Base-by-base conservation (phyloP, 2,113 vertebrate genomes). In the Synchiropus splendidus region DNA sequence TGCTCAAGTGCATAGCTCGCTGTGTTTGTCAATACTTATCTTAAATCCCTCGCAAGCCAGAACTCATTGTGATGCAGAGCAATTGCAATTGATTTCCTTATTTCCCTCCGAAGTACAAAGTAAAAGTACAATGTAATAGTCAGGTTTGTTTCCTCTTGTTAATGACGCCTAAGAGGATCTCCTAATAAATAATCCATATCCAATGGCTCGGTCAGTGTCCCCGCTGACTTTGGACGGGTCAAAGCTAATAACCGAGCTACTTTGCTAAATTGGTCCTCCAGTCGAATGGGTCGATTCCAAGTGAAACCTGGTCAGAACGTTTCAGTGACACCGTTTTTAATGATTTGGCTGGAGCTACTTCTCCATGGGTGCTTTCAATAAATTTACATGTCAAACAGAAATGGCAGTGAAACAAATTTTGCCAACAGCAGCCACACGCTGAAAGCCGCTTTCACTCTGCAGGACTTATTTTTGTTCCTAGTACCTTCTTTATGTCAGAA, bases 121-220 rank as follows among this genome's bases (percentile, higher is more conserved):
- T 30, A 61, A n/a, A 67, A 59, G 36, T 56, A 57, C 64, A 73
- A 47, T 45, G 43, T 58, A 39, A 54, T 48, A 67, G 64, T 52
- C 51, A 37, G 70, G 62, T 70, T 70, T 47, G 55, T 64, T 69
- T 76, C 62, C 73, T 74, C 14, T 35, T 42, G 47, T 52, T 75
- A 74, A 72, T 63, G 33, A 54, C 49, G 34, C 4, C 57, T 76
- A 79, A 79, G 70, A 58, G 64, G 51, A 59, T 71, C 36, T 15
- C 54, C 58, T 64, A 56, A 27, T 48, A 58, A 64, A 68, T 74
- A 69, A 75, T 71, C 51, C 44, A 40, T 46, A 38, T 61, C 53
- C 61, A 78, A 78, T 71, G 58, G 73, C 49, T 63, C 51, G 56
- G 47, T 13, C 9, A 42, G 30, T 51, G 52, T 37, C 58, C 44